Conservation (phyloP, 2,113 vertebrate species). For the Anguilla japonica region DNA sequence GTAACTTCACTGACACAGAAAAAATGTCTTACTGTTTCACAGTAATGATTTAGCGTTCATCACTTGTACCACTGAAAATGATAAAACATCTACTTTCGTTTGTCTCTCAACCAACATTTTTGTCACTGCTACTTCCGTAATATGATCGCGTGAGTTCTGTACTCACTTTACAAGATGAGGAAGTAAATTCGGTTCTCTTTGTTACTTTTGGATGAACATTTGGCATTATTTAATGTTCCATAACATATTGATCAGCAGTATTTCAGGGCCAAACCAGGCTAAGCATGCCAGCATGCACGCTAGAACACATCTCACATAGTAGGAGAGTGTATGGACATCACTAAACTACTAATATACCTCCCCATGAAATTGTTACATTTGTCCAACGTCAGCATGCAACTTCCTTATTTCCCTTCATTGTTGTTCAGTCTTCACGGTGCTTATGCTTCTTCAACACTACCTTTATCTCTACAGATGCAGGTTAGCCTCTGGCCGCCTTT, state of each 20-base stretch:
- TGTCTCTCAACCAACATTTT: too few species aligned
- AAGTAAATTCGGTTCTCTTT: background rate
- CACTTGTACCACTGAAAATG: background rate
- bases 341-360: background rate
- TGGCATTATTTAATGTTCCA: background rate
- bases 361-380: background rate
- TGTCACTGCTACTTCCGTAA: background rate
- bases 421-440: background rate
- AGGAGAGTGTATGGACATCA: background rate
- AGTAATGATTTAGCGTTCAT: background rate
- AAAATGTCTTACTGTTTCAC: background rate
- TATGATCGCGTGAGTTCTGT: background rate
- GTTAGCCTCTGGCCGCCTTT: background rate
- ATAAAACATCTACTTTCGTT: background rate
- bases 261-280: background rate
- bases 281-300: background rate
- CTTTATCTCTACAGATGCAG: too few species aligned
- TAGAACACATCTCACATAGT: background rate
- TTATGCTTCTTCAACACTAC: background rate
- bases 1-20: background rate
- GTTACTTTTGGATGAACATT: background rate
- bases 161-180: background rate
- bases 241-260: background rate
- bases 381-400: background rate
- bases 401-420: background rate